Base-by-base conservation (phyloP, 1,140 invertebrate species). In the Camponotus vicinus region DNA sequence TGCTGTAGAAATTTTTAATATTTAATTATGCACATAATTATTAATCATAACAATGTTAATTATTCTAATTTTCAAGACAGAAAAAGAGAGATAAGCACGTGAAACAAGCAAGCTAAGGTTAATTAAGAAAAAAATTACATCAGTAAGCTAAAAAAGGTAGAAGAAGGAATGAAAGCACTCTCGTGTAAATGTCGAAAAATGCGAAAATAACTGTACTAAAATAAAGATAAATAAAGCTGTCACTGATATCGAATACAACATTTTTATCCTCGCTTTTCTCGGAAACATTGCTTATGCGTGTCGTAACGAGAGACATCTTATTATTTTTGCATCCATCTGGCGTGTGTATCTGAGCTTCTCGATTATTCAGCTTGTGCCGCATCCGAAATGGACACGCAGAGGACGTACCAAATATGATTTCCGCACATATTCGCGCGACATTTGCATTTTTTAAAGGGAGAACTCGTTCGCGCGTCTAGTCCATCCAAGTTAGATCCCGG, bases 391-490 rank as follows among this genome's bases (percentile, higher is more conserved):
- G 63, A 27, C 15, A 8, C 78, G 34, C 70, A 15, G 40, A 52
- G 21, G 21, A 55, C n/a, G 27, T 79, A 6, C 13, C 49, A 8
- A 27, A 61, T 82, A 83, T 45, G 55, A 83, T 61, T 83, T 83
- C 32, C 27, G n/a, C 37, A 80, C n/a, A 7, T 73, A 83, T 73
- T 34, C 57, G 55, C 21, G 18, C 21, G 4, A 15, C 21, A 80
- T 80, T 79, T 55, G 32, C 75, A 78, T 80, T 67, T 80, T 85
- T 85, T 64, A 61, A 69, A 85, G 21, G 18, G 55, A 63, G 27
- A 21, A 34, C n/a, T 45, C 42, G n/a, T 66, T 79, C 59, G 57
- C 40, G 13, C 42, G 21, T 52, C 71, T 32, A 57, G 21, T 61
- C 18, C 59, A 59, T 61, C 59, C 49, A 79, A 90, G 87, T 85